A percentile compares a stretch with the other conserved stretches of the same genome.
These are phyloP conservation scores for Tribolium freemani DNA, from an alignment of 2,888 invertebrate species.

Conservation along the genomic window DNA sequence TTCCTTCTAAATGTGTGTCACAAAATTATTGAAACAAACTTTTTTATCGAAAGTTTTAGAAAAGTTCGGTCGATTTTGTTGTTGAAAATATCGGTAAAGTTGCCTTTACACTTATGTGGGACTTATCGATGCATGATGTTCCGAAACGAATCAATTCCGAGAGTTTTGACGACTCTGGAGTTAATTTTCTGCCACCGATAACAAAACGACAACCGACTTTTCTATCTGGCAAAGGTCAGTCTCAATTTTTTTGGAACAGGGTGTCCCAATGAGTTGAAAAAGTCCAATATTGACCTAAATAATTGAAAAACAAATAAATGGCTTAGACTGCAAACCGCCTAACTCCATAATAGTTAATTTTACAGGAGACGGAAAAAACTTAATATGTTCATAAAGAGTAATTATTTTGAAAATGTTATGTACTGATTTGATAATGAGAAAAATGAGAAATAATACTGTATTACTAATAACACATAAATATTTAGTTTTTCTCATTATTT, in stretches of 20 bases:
- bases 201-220: neutral
- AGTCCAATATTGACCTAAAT: no score
- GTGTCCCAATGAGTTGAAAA: no score
- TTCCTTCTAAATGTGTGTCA: constrained; percentile 70
- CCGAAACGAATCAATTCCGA: constrained; percentile 40
- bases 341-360: no score
- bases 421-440: no score
- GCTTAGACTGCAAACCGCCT: no score
- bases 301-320: no score
- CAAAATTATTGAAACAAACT: constrained; percentile 9
- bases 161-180: neutral
- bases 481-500: no score
- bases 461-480: no score
- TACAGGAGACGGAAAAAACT: no score
- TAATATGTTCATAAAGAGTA: no score
- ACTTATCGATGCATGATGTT: constrained; percentile 46
- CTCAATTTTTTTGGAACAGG: neutral
- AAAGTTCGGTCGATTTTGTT: constrained; percentile 50
- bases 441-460: no score
- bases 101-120: constrained; percentile 56
- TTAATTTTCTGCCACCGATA: neutral
- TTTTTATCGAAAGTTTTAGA: constrained; percentile 50
- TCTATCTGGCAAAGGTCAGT: constrained; percentile 12
- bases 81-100: constrained; percentile 58
- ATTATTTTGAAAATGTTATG: no score